Percentiles rank a stretch among this genome's conserved stretches.
phyloP scores from a whole-genome alignment of 2,113 vertebrate genomes.

The Orycteropus afer region DNA sequence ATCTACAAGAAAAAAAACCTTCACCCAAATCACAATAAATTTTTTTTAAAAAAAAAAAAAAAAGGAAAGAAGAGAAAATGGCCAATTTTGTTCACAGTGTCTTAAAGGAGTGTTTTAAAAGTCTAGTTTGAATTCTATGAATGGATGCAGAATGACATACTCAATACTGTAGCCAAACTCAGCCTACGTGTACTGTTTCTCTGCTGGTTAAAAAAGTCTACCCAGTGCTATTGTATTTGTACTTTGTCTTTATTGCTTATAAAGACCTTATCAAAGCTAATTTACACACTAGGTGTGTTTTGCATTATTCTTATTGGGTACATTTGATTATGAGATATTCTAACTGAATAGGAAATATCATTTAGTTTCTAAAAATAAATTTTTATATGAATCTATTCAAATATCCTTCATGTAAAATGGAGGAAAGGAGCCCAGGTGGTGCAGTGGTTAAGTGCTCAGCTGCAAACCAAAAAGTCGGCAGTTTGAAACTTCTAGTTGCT shows the following conservation, averaged over 20 bases:
- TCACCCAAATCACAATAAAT: too few species aligned
- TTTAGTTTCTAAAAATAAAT: neutral
- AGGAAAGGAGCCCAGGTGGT: neutral
- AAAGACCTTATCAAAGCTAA: neutral
- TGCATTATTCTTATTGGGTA: neutral
- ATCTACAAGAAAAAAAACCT: too few species aligned
- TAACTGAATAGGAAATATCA: neutral
- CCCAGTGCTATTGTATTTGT: neutral
- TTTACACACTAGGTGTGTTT: neutral
- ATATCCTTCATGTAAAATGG: neutral
- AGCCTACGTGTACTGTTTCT: neutral
- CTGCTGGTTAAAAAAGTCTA: neutral
- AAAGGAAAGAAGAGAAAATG: neutral
- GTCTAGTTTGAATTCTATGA: neutral
- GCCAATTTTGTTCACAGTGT: neutral
- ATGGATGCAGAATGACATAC: neutral
- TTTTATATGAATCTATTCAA: slow-evolving; percentile 28
- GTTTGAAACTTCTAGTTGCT: too few species aligned
- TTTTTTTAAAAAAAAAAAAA: too few species aligned
- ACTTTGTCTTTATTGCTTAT: slow-evolving; percentile 3
- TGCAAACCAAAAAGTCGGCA: too few species aligned
- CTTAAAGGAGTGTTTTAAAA: neutral
- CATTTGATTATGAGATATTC: neutral
- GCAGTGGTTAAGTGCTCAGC: neutral
- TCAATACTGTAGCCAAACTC: neutral